Conservation (phyloP, 92 coral and sea anemone genomes). For the Phenganax subtilis region DNA sequence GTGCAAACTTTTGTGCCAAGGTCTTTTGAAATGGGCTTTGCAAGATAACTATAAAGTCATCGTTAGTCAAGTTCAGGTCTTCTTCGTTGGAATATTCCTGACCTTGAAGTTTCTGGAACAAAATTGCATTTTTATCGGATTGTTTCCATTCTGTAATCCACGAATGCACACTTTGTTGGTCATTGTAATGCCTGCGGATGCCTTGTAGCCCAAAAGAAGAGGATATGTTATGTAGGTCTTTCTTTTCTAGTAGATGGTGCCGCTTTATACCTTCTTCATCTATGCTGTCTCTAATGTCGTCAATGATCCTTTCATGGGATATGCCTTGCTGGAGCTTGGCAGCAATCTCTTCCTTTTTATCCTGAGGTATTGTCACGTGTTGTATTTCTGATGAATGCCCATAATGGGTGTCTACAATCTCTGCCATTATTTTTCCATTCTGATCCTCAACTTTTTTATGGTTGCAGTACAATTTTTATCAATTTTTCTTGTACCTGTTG, state of each 20-base stretch:
- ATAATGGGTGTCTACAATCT: neutral
- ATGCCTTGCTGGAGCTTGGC: conserved; percentile 11
- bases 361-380: conserved; percentile 7
- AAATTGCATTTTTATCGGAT: too few species aligned
- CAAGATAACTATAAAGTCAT: conserved; percentile 37
- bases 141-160: too few species aligned
- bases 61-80: conserved; percentile 13
- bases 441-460: neutral
- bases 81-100: too few species aligned
- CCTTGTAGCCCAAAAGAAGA: conserved; percentile 7
- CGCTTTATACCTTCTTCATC: neutral
- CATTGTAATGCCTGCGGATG: neutral
- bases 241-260: conserved; percentile 7
- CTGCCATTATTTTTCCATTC: neutral
- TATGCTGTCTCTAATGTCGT: conserved; percentile 11
- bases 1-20: conserved; percentile 38
- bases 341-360: conserved; percentile 20
- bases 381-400: conserved; percentile 9
- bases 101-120: too few species aligned
- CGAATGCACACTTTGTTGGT: neutral
- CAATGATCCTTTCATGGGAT: neutral
- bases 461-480: conserved; percentile 40
- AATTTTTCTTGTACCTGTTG: conserved; percentile 5
- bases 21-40: conserved; percentile 42
- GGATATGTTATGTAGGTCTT: conserved; percentile 16